Evolutionary conservation across 2,888 invertebrate species (phyloP), one percentile per base, ranked within the genome.

Genomic region (Callimorpha dominula): DNA sequence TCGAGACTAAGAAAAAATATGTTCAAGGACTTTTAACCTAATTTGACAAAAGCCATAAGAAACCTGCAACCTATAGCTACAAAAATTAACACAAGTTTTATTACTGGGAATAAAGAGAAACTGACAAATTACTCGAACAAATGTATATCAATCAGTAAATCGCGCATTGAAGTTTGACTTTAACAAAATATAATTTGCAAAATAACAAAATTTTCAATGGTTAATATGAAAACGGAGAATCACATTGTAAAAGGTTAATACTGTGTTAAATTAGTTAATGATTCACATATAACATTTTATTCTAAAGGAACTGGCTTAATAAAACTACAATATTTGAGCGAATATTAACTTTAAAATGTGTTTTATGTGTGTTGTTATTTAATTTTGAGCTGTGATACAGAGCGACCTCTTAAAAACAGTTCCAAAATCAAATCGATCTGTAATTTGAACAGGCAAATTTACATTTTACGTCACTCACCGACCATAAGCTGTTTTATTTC

Each of bases 221-320:
- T 9, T n/a, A 54, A 31, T 60, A 12, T 9, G 0, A 6, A 46
- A 46, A 3, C 12, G 17, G n/a, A 43, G 42, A 68, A 49, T 65
- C 43, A 20, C 40, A 57, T 4, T 68, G 50, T 65, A 57, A 52
- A 65, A 63, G 9, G 60, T 31, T 77, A 75, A 78, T 78, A 80
- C 80, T 78, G 81, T 60, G 66, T 74, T 65, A 68, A 79, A 72
- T 75, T 78, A 78, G 75, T 76, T 81, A 79, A 79, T 78, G 75
- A 54, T 42, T 67, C 42, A 67, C 75, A 81, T 74, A 74, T 79
- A 76, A 75, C 73, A 79, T 75, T 75, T 88, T 90, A 92, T 78
- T 84, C 93, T 94, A 94, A 91, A 94, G 94, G 94, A 94, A 94
- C 94, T 92, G 89, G 87, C 89, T 90, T 92, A 92, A 86, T 90